phyloP scores from a whole-genome alignment of 1,140 invertebrate genomes.

The Aporrectodea caliginosa region DNA sequence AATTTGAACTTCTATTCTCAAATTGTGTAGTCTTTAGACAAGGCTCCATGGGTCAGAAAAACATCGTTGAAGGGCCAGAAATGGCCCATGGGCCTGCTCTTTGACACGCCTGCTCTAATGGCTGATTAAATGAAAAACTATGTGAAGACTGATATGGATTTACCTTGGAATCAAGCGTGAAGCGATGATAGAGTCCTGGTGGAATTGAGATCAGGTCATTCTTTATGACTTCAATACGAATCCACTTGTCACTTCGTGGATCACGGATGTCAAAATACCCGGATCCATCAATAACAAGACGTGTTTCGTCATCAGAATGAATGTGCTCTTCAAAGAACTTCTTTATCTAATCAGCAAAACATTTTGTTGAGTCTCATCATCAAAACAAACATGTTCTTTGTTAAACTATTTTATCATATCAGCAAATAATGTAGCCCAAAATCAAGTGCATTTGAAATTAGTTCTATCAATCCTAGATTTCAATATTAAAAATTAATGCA shows the following conservation, averaged over 20 bases:
- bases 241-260: conserved; percentile 77
- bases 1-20: no score
- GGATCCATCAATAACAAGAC: conserved; percentile 76
- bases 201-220: conserved; percentile 91
- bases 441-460: conserved; percentile 22
- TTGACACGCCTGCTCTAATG: no score
- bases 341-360: conserved; percentile 70
- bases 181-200: conserved; percentile 94
- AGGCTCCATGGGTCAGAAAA: no score
- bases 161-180: conserved; percentile 75
- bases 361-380: neutral
- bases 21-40: no score
- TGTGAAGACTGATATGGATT: no score
- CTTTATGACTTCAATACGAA: conserved; percentile 76
- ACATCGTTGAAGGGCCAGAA: no score
- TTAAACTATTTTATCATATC: no score
- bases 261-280: conserved; percentile 97
- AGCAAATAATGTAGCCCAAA: no score
- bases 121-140: no score
- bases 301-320: conserved; percentile 95
- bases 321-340: conserved; percentile 90
- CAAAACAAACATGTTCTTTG: neutral
- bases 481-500: no score
- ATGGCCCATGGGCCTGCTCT: no score
- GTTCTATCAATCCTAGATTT: no score